These are phyloP conservation scores for Microtus oregoni DNA, from an alignment of 2,113 vertebrate genomes.

Conservation along the genomic window DNA sequence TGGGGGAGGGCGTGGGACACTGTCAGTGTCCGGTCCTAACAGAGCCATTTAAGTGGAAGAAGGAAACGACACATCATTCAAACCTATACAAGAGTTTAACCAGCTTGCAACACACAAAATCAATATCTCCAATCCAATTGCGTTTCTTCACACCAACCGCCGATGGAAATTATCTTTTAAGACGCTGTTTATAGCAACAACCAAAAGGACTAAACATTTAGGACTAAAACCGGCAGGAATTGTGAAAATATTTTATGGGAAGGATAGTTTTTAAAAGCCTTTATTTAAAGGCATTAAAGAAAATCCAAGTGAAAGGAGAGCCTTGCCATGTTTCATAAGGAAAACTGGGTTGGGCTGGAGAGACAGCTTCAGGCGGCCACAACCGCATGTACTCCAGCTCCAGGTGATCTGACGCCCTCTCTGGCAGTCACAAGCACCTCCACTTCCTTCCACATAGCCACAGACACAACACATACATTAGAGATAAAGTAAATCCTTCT, in stretches of 20 bases:
- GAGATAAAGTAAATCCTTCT: neutral
- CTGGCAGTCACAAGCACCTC: neutral
- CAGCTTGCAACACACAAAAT: neutral
- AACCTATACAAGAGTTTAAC: neutral
- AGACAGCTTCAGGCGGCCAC: neutral
- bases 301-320: neutral
- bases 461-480: neutral
- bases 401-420: neutral
- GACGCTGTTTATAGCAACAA: neutral
- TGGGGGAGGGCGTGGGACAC: neutral
- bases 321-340: neutral
- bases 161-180: neutral
- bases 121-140: neutral
- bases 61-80: neutral
- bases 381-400: neutral
- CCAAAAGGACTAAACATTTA: neutral
- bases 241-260: neutral
- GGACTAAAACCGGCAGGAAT: neutral
- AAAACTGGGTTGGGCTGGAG: neutral
- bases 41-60: neutral
- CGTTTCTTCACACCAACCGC: neutral
- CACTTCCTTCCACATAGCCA: neutral
- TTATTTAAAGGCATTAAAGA: neutral
- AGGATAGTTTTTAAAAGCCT: neutral
- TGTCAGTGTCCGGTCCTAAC: neutral